A percentile compares a stretch with the other conserved stretches of the same genome.
Conservation (phyloP, 2,797 vertebrate genomes). For the Eospalax fontanierii region DNA sequence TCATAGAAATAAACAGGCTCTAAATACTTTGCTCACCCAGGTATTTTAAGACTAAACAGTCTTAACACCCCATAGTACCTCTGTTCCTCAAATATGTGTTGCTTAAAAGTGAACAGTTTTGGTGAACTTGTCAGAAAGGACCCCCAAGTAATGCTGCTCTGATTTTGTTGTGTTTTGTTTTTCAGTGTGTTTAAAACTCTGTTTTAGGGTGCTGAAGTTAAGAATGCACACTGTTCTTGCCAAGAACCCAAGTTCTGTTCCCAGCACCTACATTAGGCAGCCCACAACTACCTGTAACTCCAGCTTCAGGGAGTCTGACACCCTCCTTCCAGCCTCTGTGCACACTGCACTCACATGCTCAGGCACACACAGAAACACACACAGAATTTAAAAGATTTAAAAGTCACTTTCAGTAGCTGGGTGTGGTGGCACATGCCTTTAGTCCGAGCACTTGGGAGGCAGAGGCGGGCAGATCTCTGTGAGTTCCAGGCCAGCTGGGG, state of each 20-base stretch:
- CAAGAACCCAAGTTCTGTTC: no score
- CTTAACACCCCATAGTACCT: not conserved
- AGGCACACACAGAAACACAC: no score
- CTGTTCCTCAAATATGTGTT: not conserved
- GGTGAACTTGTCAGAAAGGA: constrained; percentile 32
- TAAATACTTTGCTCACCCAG: constrained; percentile 5
- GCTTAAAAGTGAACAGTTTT: not conserved
- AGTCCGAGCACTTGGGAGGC: no score
- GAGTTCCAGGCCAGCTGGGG: no score
- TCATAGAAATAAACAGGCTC: constrained; percentile 12
- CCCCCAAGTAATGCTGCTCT: not conserved
- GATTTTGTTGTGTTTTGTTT: not conserved
- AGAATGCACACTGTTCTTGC: not conserved
- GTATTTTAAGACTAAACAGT: not conserved
- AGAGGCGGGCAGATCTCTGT: no score
- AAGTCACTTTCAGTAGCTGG: not conserved
- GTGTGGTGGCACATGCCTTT: no score
- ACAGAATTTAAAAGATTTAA: no score
- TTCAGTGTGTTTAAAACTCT: not conserved
- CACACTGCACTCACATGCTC: not conserved
- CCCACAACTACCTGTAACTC: not conserved
- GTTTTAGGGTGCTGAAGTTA: not conserved
- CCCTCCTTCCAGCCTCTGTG: not conserved
- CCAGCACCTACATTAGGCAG: not conserved
- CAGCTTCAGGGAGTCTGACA: not conserved